Percentiles rank a stretch among this genome's conserved stretches.
Conservation (phyloP, 1,140 invertebrate species). For the Bombus waltoni region DNA sequence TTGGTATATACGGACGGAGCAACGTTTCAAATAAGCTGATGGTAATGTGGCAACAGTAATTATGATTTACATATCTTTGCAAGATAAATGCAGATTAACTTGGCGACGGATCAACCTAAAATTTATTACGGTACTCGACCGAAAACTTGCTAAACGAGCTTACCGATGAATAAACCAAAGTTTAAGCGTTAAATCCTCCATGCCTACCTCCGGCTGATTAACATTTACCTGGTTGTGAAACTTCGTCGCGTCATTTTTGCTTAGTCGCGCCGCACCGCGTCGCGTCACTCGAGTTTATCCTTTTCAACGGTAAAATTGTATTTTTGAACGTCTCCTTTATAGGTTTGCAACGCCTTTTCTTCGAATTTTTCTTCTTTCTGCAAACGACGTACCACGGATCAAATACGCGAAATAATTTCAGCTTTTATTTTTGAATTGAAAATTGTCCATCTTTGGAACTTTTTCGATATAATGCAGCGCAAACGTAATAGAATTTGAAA, state of each 20-base stretch:
- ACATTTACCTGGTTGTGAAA: slow-evolving; percentile 6
- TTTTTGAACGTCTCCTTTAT: neutral
- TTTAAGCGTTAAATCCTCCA: slow-evolving; percentile 13
- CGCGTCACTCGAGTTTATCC: neutral
- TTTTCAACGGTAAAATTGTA: neutral
- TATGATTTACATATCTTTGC: neutral
- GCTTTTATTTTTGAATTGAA: too few relatives aligned
- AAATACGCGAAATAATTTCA: neutral
- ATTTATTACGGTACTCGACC: slow-evolving; percentile 2
- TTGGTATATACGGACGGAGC: neutral
- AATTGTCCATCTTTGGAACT: neutral
- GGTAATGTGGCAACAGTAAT: neutral
- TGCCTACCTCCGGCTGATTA: neutral
- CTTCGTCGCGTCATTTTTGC: neutral
- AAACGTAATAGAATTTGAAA: slow-evolving; percentile 2
- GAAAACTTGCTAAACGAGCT: slow-evolving; percentile 3
- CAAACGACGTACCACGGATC: neutral
- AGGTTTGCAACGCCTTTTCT: too few relatives aligned
- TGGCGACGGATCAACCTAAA: slow-evolving; percentile 1
- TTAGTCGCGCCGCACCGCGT: too few relatives aligned
- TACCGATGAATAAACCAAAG: slow-evolving; percentile 6
- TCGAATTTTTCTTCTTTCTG: neutral
- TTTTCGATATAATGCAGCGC: neutral
- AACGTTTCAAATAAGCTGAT: neutral
- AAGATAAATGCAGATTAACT: slow-evolving; percentile 2